Evolutionary conservation across 2,113 vertebrate species (phyloP).

Genomic region (Hippocampus guttulatus): DNA sequence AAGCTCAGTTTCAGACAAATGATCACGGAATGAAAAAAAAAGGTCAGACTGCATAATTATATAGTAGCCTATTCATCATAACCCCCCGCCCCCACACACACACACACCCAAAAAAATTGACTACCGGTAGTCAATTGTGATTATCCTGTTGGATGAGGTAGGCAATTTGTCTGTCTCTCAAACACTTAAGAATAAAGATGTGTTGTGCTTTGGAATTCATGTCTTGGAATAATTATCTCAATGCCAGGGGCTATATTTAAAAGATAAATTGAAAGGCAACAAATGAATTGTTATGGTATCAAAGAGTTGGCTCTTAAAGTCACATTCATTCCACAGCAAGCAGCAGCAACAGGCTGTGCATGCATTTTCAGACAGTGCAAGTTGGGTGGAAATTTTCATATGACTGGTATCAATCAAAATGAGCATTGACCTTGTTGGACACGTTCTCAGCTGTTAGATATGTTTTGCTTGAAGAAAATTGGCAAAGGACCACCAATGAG

Average conservation of each 20-base stretch:
- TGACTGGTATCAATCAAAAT: background rate
- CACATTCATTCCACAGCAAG: conserved; percentile 12
- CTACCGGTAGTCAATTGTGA: conserved; percentile 35
- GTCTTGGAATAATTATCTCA: conserved; percentile 10
- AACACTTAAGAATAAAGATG: conserved; percentile 22
- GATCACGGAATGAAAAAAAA: conserved; percentile 18
- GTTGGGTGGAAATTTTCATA: background rate
- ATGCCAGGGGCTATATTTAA: conserved; percentile 7
- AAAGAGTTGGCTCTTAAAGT: conserved; percentile 21
- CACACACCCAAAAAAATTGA: conserved; percentile 21
- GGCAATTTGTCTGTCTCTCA: conserved; percentile 36
- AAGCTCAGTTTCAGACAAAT: conserved; percentile 43
- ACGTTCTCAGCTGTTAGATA: background rate
- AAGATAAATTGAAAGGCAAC: background rate
- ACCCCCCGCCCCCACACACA: background rate
- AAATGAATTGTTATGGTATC: conserved; percentile 9
- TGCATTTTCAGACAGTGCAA: background rate
- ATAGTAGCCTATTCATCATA: conserved; percentile 26
- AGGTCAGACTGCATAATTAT: conserved; percentile 53
- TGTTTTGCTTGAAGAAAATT: no score
- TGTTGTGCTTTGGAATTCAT: conserved; percentile 8
- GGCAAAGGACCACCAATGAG: no score
- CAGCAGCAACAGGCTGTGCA: background rate
- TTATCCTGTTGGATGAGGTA: conserved; percentile 33
- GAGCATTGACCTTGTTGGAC: background rate